These are phyloP conservation scores for Metacarcinus magister DNA, from an alignment of 2,888 invertebrate genomes.

Conservation along the genomic window DNA sequence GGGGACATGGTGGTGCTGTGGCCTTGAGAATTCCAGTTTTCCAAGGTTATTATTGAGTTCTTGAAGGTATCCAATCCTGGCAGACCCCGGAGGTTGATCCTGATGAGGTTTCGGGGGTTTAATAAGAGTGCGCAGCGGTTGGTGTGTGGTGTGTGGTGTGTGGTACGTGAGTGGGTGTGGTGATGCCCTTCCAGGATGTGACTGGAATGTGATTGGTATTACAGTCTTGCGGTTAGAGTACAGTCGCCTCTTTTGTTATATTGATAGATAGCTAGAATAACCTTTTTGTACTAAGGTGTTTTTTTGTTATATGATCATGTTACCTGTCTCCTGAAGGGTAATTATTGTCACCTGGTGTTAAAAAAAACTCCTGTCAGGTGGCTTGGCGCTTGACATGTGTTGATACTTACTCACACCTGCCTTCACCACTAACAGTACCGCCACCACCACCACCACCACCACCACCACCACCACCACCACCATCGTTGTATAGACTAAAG, in stretches of 20 bases:
- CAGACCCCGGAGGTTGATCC: neutral
- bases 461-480: neutral
- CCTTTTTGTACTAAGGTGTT: no score
- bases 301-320: no score
- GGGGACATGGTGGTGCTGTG: neutral
- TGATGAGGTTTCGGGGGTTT: neutral
- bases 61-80: neutral
- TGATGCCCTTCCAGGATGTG: no score
- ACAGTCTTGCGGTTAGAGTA: neutral
- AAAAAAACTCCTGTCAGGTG: neutral
- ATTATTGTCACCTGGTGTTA: neutral
- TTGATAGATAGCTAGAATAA: no score
- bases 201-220: no score
- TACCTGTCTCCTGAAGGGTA: neutral
- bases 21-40: neutral
- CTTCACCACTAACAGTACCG: no score
- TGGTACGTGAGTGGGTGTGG: no score
- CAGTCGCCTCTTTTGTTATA: neutral
- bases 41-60: neutral
- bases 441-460: neutral
- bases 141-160: no score
- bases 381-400: neutral
- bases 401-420: neutral
- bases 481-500: neutral
- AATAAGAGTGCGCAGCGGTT: neutral